phyloP scores from a whole-genome alignment of 2,113 vertebrate genomes.

The Pituophis catenifer region DNA sequence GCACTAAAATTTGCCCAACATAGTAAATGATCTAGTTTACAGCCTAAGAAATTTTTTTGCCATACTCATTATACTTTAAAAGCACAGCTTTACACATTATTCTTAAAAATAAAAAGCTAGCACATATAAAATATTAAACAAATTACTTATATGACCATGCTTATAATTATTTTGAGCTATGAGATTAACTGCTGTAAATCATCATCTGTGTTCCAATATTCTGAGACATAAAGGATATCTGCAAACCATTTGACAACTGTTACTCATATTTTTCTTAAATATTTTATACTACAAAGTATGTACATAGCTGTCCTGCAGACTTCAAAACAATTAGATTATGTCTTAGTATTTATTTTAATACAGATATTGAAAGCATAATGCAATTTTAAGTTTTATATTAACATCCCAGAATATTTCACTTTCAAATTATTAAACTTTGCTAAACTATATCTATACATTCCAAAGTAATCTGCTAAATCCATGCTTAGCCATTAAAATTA shows the following conservation, averaged over 20 bases:
- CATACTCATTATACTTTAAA: neutral
- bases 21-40: neutral
- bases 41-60: neutral
- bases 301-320: conserved; percentile 20
- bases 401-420: conserved; percentile 20
- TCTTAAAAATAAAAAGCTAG: neutral
- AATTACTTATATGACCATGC: neutral
- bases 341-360: conserved; percentile 1
- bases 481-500: conserved; percentile 18
- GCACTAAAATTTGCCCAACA: neutral
- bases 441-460: neutral
- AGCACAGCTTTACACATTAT: neutral
- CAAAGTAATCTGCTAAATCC: conserved; percentile 1
- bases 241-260: neutral
- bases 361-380: neutral
- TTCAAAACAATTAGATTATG: neutral
- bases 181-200: neutral
- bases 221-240: neutral
- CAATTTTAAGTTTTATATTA: conserved; percentile 13
- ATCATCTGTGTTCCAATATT: neutral
- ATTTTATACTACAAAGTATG: neutral
- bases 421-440: conserved; percentile 43
- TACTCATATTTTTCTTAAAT: neutral
- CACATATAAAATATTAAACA: neutral
- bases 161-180: neutral